Evolutionary conservation across 2,113 vertebrate genomes (phyloP).

Genomic region (Odocoileus virginianus): DNA sequence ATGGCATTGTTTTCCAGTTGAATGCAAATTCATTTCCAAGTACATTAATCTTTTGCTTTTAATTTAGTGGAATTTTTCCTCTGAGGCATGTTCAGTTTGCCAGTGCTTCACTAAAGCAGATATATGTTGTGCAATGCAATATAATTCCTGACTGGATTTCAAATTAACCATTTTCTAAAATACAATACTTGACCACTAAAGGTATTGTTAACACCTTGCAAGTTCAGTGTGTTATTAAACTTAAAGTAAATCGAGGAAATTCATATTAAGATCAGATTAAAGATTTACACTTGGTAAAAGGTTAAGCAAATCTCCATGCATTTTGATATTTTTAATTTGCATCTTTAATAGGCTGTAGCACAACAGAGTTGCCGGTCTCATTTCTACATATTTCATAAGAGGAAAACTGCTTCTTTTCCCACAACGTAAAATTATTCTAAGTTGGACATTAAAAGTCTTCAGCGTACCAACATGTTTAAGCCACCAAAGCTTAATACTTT

Average conservation of each 20-base stretch:
- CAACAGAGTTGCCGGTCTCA: slow-evolving; percentile 39
- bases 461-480: background rate
- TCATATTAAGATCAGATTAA: slow-evolving; percentile 73
- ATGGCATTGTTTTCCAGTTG: slow-evolving; percentile 57
- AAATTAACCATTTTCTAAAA: slow-evolving; percentile 56
- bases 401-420: background rate
- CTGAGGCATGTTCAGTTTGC: slow-evolving; percentile 47
- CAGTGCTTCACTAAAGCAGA: slow-evolving; percentile 48
- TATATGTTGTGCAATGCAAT: slow-evolving; percentile 26
- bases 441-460: slow-evolving; percentile 32
- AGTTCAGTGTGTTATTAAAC: slow-evolving; percentile 61
- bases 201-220: slow-evolving; percentile 34
- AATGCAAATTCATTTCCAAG: slow-evolving; percentile 68
- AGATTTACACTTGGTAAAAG: slow-evolving; percentile 72
- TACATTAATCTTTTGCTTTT: slow-evolving; percentile 67
- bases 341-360: slow-evolving; percentile 76
- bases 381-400: slow-evolving; percentile 43
- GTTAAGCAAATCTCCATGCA: slow-evolving; percentile 70
- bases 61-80: slow-evolving; percentile 58
- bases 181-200: slow-evolving; percentile 38
- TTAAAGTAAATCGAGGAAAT: slow-evolving; percentile 59
- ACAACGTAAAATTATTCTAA: slow-evolving; percentile 34
- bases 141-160: slow-evolving; percentile 46
- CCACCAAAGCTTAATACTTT: background rate
- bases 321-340: slow-evolving; percentile 79